A percentile compares a stretch with the other conserved stretches of the same genome.
phyloP scores from a whole-genome alignment of 1,140 invertebrate genomes.

The Chymomyza costata region DNA sequence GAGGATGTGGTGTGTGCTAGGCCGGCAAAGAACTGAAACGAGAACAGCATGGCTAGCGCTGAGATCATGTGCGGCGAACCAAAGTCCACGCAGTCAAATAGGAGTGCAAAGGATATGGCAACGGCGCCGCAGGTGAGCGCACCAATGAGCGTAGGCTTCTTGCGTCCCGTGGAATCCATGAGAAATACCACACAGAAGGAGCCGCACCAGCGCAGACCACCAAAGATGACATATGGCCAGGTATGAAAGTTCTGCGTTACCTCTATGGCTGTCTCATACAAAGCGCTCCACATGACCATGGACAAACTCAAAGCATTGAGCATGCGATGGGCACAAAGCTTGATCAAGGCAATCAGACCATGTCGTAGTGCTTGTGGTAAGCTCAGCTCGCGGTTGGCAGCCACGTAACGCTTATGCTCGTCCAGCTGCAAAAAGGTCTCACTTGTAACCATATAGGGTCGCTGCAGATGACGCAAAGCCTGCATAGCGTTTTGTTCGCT shows the following conservation, averaged over 20 bases:
- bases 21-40: constrained; percentile 45
- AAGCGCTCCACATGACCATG: constrained; percentile 29
- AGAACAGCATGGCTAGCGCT: constrained; percentile 42
- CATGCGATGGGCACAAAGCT: constrained; percentile 37
- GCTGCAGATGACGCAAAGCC: constrained; percentile 49
- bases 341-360: constrained; percentile 41
- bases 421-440: constrained; percentile 59
- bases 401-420: constrained; percentile 62
- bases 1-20: constrained; percentile 46
- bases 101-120: constrained; percentile 42
- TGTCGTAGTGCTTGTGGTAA: constrained; percentile 12
- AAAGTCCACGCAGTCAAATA: constrained; percentile 17
- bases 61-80: constrained; percentile 25
- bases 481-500: constrained; percentile 48
- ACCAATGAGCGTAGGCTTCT: constrained; percentile 48
- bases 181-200: constrained; percentile 34
- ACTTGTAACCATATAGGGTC: constrained; percentile 53
- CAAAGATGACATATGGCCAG: constrained; percentile 55
- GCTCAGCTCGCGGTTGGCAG: constrained; percentile 29
- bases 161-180: constrained; percentile 55
- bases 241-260: constrained; percentile 29
- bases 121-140: constrained; percentile 41
- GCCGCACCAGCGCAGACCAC: constrained; percentile 39
- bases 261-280: constrained; percentile 21
- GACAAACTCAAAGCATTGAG: constrained; percentile 46